Evolutionary conservation across 2,888 invertebrate genomes (phyloP).

Genomic region (Drosophila ezoana): DNA sequence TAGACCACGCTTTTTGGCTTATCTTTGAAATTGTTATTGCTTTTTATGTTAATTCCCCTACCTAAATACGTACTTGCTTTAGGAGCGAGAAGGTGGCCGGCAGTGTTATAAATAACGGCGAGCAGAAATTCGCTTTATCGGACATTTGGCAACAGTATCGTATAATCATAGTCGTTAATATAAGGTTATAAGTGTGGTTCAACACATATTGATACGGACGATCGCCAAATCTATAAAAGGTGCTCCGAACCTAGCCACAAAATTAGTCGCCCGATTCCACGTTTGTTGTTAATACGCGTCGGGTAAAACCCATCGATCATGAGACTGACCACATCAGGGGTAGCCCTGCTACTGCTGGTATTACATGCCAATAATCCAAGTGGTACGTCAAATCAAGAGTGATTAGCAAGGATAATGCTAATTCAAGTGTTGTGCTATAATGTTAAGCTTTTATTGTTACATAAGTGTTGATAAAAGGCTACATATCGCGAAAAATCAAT

Average conservation of each 20-base stretch:
- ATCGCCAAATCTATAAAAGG: conserved; percentile 78
- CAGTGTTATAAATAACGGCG: conserved; percentile 65
- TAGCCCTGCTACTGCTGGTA: conserved; percentile 75
- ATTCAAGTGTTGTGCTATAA: conserved; percentile 17
- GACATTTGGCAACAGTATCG: conserved; percentile 58
- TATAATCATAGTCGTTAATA: conserved; percentile 66
- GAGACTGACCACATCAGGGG: conserved; percentile 68
- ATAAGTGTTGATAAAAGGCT: background rate
- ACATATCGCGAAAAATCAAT: no score
- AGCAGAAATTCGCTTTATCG: conserved; percentile 62
- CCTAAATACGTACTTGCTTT: conserved; percentile 7
- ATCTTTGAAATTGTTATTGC: conserved; percentile 55
- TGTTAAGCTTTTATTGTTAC: no score
- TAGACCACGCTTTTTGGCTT: conserved; percentile 46
- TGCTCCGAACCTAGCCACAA: conserved; percentile 33
- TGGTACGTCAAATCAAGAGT: conserved; percentile 71
- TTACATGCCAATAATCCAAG: conserved; percentile 65
- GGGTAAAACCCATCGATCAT: conserved; percentile 66
- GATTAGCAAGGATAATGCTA: conserved; percentile 17
- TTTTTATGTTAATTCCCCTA: conserved; percentile 54
- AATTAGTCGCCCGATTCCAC: conserved; percentile 75
- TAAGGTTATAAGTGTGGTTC: conserved; percentile 59
- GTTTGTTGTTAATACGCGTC: conserved; percentile 70
- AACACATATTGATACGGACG: conserved; percentile 38
- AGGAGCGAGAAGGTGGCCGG: background rate